phyloP scores from a whole-genome alignment of 2,797 vertebrate genomes.

The Alauda arvensis region DNA sequence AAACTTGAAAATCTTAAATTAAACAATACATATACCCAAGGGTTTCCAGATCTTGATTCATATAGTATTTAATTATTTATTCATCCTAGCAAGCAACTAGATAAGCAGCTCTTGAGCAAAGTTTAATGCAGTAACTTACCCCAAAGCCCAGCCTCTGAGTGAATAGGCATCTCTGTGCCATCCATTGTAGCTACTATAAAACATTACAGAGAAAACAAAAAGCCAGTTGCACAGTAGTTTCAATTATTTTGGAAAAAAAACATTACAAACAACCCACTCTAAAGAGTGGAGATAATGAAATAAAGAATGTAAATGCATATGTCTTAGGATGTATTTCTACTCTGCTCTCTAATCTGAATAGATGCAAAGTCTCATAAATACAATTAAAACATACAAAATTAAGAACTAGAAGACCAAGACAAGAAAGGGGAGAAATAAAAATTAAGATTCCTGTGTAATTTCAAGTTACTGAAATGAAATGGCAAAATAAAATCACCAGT shows the following conservation, averaged over 20 bases:
- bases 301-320: not conserved
- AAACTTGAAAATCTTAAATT: not conserved
- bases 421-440: not conserved
- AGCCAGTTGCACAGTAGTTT: not conserved
- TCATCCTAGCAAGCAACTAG: not conserved
- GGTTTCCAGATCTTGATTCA: not conserved
- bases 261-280: not conserved
- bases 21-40: not conserved
- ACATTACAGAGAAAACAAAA: not conserved
- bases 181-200: constrained; percentile 84
- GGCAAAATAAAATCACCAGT: not conserved
- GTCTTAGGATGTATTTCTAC: not conserved
- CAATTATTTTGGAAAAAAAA: not conserved
- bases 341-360: not conserved
- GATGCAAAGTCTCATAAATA: not conserved
- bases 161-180: constrained; percentile 93
- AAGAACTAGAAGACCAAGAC: not conserved
- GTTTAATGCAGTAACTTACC: constrained; percentile 73
- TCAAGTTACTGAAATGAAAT: not conserved
- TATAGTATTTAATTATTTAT: not conserved
- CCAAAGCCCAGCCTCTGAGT: constrained; percentile 86
- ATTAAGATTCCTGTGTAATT: not conserved
- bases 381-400: not conserved
- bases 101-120: not conserved
- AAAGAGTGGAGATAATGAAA: not conserved